phyloP scores from a whole-genome alignment of 2,888 invertebrate species.

The Furcula furcula region DNA sequence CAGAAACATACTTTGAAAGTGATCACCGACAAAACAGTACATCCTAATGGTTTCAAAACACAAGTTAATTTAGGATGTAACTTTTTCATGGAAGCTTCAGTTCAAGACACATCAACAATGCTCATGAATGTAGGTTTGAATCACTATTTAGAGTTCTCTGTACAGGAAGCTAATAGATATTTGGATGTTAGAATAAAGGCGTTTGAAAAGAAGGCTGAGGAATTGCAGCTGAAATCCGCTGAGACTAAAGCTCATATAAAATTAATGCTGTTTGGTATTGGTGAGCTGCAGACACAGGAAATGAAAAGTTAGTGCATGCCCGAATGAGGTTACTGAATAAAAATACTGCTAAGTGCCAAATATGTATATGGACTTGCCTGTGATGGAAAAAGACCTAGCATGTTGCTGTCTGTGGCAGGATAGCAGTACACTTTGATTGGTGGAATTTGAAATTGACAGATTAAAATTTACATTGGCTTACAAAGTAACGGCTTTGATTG shows the following conservation, averaged over 20 bases:
- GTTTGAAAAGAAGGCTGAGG: conserved; percentile 83
- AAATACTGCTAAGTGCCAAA: no score
- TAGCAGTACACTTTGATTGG: no score
- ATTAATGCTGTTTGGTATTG: conserved; percentile 86
- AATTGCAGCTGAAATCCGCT: conserved; percentile 84
- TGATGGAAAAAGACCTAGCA: no score
- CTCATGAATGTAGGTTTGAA: conserved; percentile 89
- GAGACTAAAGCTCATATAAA: conserved; percentile 90
- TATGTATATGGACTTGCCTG: no score
- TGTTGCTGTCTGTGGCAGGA: no score
- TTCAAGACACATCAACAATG: conserved; percentile 84
- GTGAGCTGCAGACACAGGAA: conserved; percentile 73
- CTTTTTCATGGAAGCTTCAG: conserved; percentile 90
- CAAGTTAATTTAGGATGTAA: conserved; percentile 91
- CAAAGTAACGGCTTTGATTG: no score
- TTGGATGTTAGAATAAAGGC: conserved; percentile 86
- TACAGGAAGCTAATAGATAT: conserved; percentile 86
- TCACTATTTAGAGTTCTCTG: conserved; percentile 87
- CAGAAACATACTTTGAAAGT: conserved; percentile 87
- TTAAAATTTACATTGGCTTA: no score
- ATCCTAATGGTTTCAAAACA: conserved; percentile 69
- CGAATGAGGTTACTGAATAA: conserved; percentile 31
- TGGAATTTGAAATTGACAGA: no score
- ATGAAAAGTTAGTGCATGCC: conserved; percentile 10
- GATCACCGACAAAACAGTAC: conserved; percentile 77